Evolutionary conservation across 2,113 vertebrate species (phyloP).

Genomic region (Oceanites oceanicus): DNA sequence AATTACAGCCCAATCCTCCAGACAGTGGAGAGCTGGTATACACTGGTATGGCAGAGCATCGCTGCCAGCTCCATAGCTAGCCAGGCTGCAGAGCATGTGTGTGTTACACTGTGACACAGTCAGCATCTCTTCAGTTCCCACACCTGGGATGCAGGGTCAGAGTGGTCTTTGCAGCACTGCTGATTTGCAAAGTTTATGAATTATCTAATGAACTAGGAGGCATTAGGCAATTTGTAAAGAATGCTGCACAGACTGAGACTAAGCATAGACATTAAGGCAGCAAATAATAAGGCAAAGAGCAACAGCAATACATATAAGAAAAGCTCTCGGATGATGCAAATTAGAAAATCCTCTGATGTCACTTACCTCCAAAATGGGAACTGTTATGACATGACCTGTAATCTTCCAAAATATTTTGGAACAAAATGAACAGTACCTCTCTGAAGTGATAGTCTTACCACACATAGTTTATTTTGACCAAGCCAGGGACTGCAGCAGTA

Average conservation of each 20-base stretch:
- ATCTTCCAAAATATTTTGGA: not conserved
- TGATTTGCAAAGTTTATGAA: not conserved
- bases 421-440: not conserved
- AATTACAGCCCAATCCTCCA: not conserved
- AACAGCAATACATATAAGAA: not conserved
- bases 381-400: not conserved
- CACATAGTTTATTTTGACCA: not conserved
- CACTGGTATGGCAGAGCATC: not conserved
- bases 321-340: not conserved
- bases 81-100: fast-evolving
- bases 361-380: not conserved
- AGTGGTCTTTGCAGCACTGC: not conserved
- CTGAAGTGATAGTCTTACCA: fast-evolving
- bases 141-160: too few relatives aligned
- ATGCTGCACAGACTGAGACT: not conserved
- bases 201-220: not conserved
- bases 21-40: not conserved
- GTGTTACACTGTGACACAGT: not conserved
- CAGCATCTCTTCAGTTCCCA: not conserved
- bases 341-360: not conserved
- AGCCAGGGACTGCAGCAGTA: not conserved
- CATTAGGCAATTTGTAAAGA: not conserved
- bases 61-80: not conserved
- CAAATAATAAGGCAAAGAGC: not conserved
- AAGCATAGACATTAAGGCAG: not conserved